Evolutionary conservation across 2,113 vertebrate genomes (phyloP).

Genomic region (Chlorodrepanis virens): DNA sequence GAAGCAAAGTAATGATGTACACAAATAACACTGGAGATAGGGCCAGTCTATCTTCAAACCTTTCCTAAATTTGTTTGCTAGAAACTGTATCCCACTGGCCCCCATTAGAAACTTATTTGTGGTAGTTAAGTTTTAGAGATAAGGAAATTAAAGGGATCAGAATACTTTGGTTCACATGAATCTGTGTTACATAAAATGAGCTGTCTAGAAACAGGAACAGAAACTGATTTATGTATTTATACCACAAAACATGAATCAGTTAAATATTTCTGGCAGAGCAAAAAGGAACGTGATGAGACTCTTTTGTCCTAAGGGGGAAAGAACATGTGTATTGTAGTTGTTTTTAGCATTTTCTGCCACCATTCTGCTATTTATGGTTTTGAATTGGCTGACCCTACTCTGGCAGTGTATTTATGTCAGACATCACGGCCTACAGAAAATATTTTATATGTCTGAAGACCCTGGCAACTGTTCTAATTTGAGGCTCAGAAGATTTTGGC

Average conservation of each 20-base stretch:
- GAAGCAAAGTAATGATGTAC: background rate
- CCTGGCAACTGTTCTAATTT: conserved; percentile 10
- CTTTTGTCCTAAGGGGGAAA: conserved; percentile 48
- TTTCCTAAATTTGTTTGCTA: background rate
- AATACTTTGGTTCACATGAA: background rate
- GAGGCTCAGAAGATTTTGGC: background rate
- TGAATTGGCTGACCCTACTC: conserved; percentile 50
- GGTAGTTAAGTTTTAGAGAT: background rate
- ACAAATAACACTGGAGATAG: background rate
- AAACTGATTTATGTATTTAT: conserved; percentile 15
- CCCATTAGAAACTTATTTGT: background rate
- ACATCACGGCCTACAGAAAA: conserved; percentile 45
- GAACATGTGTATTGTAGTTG: conserved; percentile 50
- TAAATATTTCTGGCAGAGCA: conserved; percentile 45
- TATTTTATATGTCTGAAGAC: conserved; percentile 57
- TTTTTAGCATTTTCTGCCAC: conserved; percentile 52
- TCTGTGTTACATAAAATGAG: background rate
- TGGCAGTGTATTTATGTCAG: conserved; percentile 42
- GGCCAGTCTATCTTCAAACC: background rate
- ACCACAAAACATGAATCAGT: conserved; percentile 39
- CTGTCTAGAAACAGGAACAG: conserved; percentile 17
- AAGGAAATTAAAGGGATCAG: background rate
- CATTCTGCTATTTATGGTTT: conserved; percentile 50
- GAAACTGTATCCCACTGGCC: background rate
- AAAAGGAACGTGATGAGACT: conserved; percentile 51